phyloP scores from a whole-genome alignment of 2,888 invertebrate genomes.

The Philereme transversata region DNA sequence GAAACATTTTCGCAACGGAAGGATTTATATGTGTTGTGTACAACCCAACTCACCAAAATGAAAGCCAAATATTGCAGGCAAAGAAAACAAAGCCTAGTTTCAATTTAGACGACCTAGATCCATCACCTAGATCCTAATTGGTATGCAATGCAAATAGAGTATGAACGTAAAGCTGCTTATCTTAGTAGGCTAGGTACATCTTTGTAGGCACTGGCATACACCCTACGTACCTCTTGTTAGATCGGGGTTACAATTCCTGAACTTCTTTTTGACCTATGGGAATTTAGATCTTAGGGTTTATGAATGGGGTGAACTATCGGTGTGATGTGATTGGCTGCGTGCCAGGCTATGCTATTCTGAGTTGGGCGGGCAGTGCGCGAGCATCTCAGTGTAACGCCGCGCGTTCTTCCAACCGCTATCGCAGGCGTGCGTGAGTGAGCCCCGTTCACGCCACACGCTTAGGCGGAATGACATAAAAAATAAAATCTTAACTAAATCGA shows the following conservation, averaged over 20 bases:
- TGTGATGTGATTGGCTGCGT: slow-evolving; percentile 63
- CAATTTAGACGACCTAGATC: slow-evolving; percentile 23
- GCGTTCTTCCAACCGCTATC: slow-evolving; percentile 40
- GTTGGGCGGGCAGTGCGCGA: slow-evolving; percentile 70
- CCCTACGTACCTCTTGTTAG: neutral
- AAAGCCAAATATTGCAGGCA: slow-evolving; percentile 5
- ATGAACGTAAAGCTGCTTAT: neutral
- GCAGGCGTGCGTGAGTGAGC: slow-evolving; percentile 33
- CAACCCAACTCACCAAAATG: neutral
- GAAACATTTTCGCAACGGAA: too few relatives aligned
- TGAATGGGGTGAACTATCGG: slow-evolving; percentile 69
- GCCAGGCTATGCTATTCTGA: slow-evolving; percentile 73
- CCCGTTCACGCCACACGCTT: slow-evolving; percentile 26
- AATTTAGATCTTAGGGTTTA: slow-evolving; percentile 46
- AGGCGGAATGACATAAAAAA: slow-evolving; percentile 17
- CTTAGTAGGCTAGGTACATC: slow-evolving; percentile 3
- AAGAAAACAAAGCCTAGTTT: slow-evolving; percentile 16
- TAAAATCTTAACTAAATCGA: neutral
- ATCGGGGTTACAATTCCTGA: slow-evolving; percentile 9
- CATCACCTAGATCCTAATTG: neutral
- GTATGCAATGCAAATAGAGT: slow-evolving; percentile 4
- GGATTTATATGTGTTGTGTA: neutral
- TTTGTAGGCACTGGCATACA: neutral
- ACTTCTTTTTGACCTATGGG: slow-evolving; percentile 12
- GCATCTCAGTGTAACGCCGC: slow-evolving; percentile 72